These are phyloP conservation scores for Ptychobarbus kaznakovi DNA, from an alignment of 2,797 vertebrate genomes.

Conservation along the genomic window DNA sequence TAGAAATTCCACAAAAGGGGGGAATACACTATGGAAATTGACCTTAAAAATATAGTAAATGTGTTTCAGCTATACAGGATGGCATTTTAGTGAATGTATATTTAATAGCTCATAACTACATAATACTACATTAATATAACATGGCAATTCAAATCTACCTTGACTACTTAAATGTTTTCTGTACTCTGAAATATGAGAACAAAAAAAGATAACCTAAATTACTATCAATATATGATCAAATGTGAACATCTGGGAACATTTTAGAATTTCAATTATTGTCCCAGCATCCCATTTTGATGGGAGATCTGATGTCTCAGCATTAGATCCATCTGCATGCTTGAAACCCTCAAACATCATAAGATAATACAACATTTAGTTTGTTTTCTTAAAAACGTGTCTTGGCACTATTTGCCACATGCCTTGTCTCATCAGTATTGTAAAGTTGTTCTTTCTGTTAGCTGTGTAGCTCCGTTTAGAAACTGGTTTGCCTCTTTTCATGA, in stretches of 20 bases:
- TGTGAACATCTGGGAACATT: too few relatives aligned
- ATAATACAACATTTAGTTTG: neutral
- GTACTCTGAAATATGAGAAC: too few relatives aligned
- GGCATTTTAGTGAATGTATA: neutral
- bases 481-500: neutral
- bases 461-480: neutral
- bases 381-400: neutral
- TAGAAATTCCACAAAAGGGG: neutral
- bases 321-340: neutral
- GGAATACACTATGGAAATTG: too few relatives aligned
- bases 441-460: neutral
- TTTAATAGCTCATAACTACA: too few relatives aligned
- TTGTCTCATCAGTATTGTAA: neutral
- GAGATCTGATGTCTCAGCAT: neutral
- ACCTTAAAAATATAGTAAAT: too few relatives aligned
- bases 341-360: neutral
- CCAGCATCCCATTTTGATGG: neutral
- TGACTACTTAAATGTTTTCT: too few relatives aligned
- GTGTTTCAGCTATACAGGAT: too few relatives aligned
- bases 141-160: too few relatives aligned
- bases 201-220: too few relatives aligned
- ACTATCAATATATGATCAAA: too few relatives aligned
- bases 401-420: neutral
- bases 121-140: too few relatives aligned
- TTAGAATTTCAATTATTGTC: neutral